Percentiles rank a stretch among this genome's conserved stretches.
phyloP scores from a whole-genome alignment of 1,140 invertebrate genomes.

The Euura lappo region DNA sequence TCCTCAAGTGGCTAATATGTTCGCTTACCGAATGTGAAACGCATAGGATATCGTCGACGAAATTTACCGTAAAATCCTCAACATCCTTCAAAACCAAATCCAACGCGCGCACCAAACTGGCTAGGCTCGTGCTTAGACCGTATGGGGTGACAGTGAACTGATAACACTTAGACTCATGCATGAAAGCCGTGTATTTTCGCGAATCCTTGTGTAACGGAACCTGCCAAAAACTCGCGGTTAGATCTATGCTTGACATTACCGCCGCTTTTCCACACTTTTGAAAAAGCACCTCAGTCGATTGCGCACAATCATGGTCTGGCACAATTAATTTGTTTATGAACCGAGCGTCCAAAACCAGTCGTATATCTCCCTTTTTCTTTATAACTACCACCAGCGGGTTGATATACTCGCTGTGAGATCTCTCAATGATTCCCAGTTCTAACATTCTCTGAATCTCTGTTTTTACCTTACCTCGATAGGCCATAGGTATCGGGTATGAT shows the following conservation, averaged over 20 bases:
- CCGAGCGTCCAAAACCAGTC: conserved; percentile 44
- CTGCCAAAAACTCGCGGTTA: conserved; percentile 50
- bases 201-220: conserved; percentile 36
- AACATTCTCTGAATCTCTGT: conserved; percentile 30
- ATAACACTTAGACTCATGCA: conserved; percentile 40
- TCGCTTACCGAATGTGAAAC: conserved; percentile 27
- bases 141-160: conserved; percentile 41
- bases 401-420: conserved; percentile 35
- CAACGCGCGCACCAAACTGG: conserved; percentile 33
- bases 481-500: conserved; percentile 30
- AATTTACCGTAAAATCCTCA: conserved; percentile 24
- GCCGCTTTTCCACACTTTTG: conserved; percentile 26
- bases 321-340: conserved; percentile 40
- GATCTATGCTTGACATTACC: conserved; percentile 40
- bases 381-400: conserved; percentile 39
- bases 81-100: conserved; percentile 12
- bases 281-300: conserved; percentile 37
- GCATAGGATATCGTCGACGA: conserved; percentile 34
- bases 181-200: conserved; percentile 45
- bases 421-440: conserved; percentile 31
- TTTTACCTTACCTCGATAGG: conserved; percentile 23
- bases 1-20: conserved; percentile 30
- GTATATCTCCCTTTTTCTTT: conserved; percentile 36
- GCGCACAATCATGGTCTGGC: conserved; percentile 36
- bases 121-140: conserved; percentile 43